Evolutionary conservation across 2,888 invertebrate genomes (phyloP).

Genomic region (Melanophora roralis): DNA sequence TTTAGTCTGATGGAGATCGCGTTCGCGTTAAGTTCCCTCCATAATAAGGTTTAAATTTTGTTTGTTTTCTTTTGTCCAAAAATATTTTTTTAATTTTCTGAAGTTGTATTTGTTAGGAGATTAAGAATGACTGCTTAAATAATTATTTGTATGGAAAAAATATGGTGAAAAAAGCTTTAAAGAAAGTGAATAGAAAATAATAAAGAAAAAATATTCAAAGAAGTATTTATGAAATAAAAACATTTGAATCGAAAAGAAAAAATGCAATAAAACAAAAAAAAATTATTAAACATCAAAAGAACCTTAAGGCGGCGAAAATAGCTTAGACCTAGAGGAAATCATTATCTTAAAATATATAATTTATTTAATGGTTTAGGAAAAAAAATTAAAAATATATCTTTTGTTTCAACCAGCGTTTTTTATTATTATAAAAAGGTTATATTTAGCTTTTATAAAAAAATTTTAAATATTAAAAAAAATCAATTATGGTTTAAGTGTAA

Average conservation of each 20-base stretch:
- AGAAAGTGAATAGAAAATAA: constrained; percentile 33
- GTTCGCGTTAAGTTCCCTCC: constrained; percentile 62
- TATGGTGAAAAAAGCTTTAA: constrained; percentile 32
- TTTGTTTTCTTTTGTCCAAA: not conserved
- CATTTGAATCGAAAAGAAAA: not conserved
- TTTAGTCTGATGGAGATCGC: constrained; percentile 63
- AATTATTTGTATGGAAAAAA: not conserved
- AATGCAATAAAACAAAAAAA: not conserved
- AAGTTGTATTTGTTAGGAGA: not conserved
- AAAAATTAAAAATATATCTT: no score
- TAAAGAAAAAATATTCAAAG: not conserved
- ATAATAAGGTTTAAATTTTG: constrained; percentile 33
- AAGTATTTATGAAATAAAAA: not conserved
- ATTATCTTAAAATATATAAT: not conserved
- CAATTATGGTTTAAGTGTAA: not conserved
- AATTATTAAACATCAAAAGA: not conserved
- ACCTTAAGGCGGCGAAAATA: not conserved
- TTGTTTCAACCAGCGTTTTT: not conserved
- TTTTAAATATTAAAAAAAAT: no score
- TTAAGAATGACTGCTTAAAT: constrained; percentile 7
- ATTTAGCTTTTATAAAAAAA: not conserved
- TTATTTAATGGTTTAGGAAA: no score
- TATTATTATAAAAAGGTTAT: not conserved
- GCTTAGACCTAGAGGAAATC: not conserved
- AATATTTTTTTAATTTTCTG: not conserved